Percentiles rank a stretch among this genome's conserved stretches.
Evolutionary conservation across 92 coral and sea anemone species (phyloP).

Genomic region (Metridium senile): DNA sequence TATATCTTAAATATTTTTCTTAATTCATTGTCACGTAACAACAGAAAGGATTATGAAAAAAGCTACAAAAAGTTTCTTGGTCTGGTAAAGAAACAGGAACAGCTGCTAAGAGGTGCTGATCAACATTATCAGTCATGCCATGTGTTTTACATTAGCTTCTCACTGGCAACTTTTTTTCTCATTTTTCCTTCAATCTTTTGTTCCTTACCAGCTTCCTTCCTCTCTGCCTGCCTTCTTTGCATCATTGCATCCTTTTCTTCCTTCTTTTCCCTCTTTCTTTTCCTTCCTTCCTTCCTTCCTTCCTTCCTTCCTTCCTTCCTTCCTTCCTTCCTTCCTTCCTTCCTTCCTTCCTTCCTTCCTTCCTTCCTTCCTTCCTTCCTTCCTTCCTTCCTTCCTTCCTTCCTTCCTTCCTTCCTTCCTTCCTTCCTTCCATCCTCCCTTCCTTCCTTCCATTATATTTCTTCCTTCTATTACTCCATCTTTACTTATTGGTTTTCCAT

Average conservation of each 20-base stretch:
- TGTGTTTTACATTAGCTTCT: not conserved
- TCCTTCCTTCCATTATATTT: too few species aligned
- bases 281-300: not conserved
- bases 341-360: not conserved
- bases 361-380: not conserved
- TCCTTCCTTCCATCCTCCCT: not conserved
- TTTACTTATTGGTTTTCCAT: too few species aligned
- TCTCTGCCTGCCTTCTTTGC: not conserved
- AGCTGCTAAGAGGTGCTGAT: slow-evolving; percentile 80
- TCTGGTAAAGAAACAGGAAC: slow-evolving; percentile 93
- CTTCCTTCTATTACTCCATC: too few species aligned
- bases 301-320: not conserved
- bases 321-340: not conserved
- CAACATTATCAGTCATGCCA: not conserved
- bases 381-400: not conserved
- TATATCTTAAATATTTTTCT: too few species aligned
- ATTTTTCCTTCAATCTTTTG: not conserved
- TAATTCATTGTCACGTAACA: slow-evolving; percentile 67
- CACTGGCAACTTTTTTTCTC: not conserved
- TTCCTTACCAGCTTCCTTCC: not conserved
- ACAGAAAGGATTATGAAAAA: slow-evolving; percentile 93
- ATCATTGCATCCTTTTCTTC: not conserved
- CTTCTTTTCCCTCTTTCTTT: not conserved
- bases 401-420: not conserved
- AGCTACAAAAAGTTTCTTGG: slow-evolving; percentile 93